A percentile compares a stretch with the other conserved stretches of the same genome.
These are phyloP conservation scores for Stenopsyche tienmushanensis DNA, from an alignment of 1,140 invertebrate genomes.

Conservation along the genomic window DNA sequence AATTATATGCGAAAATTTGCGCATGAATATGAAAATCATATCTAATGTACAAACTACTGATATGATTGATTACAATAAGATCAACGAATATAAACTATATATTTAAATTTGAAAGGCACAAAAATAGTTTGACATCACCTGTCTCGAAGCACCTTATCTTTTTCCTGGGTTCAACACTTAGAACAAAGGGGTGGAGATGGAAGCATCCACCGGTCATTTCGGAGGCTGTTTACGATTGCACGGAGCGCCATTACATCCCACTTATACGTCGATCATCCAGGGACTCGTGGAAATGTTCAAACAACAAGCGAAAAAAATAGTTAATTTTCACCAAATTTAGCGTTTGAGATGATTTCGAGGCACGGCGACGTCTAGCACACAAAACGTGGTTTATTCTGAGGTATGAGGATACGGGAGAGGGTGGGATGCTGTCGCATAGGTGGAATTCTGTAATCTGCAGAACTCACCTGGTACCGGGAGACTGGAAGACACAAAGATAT, in stretches of 20 bases:
- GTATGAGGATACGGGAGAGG: background rate
- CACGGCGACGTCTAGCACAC: too few relatives aligned
- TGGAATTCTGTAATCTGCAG: slow-evolving; percentile 40
- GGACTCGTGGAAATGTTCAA: too few relatives aligned
- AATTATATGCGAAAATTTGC: too few relatives aligned
- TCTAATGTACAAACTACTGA: too few relatives aligned
- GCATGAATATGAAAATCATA: too few relatives aligned
- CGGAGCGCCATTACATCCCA: slow-evolving; percentile 51
- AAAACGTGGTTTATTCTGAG: too few relatives aligned
- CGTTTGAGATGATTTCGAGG: background rate
- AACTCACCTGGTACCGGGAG: slow-evolving; percentile 41
- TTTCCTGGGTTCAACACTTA: background rate
- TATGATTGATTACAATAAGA: too few relatives aligned
- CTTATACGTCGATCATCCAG: slow-evolving; percentile 46
- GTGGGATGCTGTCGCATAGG: background rate
- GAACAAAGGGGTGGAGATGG: background rate
- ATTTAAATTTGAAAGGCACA: too few relatives aligned
- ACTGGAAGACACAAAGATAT: slow-evolving; percentile 34
- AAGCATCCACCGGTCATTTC: slow-evolving; percentile 44
- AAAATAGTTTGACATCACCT: too few relatives aligned
- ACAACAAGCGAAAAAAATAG: background rate
- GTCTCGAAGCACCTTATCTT: too few relatives aligned
- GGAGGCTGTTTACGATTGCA: slow-evolving; percentile 48
- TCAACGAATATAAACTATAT: too few relatives aligned
- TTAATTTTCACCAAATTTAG: too few relatives aligned